Percentiles rank a stretch among this genome's conserved stretches.
Evolutionary conservation across 2,888 invertebrate genomes (phyloP).

Genomic region (Tetragonula carbonaria): DNA sequence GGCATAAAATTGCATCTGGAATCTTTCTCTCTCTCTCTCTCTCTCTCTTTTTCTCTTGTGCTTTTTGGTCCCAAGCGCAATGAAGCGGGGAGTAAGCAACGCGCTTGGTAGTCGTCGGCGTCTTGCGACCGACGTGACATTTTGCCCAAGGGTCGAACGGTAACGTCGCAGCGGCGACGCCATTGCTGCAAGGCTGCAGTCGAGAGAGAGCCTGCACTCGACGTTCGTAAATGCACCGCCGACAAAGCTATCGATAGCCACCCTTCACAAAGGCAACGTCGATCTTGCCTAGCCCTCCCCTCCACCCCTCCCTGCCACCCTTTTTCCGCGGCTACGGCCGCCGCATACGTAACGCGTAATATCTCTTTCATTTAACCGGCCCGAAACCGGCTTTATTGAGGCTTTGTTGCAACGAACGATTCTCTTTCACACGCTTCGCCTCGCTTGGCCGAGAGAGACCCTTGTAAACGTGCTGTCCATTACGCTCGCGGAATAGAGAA

Average conservation of each 20-base stretch:
- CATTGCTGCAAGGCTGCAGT: slow-evolving; percentile 1
- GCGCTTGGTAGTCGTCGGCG: slow-evolving; percentile 37
- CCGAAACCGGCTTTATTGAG: slow-evolving; percentile 57
- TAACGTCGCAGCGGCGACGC: slow-evolving; percentile 16
- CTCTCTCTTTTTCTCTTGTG: neutral
- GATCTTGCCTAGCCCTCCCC: slow-evolving; percentile 22
- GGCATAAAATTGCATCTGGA: slow-evolving; percentile 40
- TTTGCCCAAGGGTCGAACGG: slow-evolving; percentile 41
- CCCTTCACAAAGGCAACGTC: slow-evolving; percentile 55
- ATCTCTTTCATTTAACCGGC: slow-evolving; percentile 62
- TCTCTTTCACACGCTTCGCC: slow-evolving; percentile 40
- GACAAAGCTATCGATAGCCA: slow-evolving; percentile 61
- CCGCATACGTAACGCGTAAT: slow-evolving; percentile 66
- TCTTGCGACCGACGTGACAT: slow-evolving; percentile 62
- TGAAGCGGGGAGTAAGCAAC: slow-evolving; percentile 33
- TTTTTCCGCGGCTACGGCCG: slow-evolving; percentile 41
- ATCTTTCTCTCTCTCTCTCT: slow-evolving; percentile 38
- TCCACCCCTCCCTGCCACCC: neutral
- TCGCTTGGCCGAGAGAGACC: neutral
- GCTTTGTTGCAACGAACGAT: slow-evolving; percentile 56
- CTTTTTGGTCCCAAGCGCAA: slow-evolving; percentile 36
- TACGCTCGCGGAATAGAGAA: slow-evolving; percentile 28
- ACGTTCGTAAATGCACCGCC: slow-evolving; percentile 57
- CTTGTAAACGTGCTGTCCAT: slow-evolving; percentile 58
- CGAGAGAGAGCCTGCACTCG: slow-evolving; percentile 41